These are phyloP conservation scores for Camptogramma bilineatum DNA, from an alignment of 2,888 invertebrate genomes.

Conservation along the genomic window DNA sequence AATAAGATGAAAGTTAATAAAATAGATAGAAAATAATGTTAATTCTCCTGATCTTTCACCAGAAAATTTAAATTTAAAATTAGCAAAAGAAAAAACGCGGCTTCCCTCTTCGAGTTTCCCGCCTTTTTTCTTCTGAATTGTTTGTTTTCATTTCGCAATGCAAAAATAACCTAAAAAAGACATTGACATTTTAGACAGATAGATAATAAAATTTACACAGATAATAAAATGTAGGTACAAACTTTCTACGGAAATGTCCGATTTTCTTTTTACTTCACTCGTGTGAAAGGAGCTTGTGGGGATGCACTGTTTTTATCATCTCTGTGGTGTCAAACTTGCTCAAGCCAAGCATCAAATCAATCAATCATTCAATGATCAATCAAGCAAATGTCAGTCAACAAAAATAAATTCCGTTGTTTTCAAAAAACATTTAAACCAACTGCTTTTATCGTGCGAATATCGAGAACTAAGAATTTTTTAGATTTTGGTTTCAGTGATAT, in stretches of 20 bases:
- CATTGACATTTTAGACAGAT: neutral
- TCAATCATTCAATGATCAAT: no score
- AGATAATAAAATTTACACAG: neutral
- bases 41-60: no score
- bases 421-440: neutral
- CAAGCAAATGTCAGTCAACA: neutral
- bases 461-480: neutral
- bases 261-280: neutral
- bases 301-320: no score
- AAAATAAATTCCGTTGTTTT: neutral
- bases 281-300: neutral
- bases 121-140: neutral
- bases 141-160: slow-evolving; percentile 15
- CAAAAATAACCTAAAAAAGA: slow-evolving; percentile 11
- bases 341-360: neutral
- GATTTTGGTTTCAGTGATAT: neutral
- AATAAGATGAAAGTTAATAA: no score
- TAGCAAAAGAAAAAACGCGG: no score
- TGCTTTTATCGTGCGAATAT: neutral
- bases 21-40: no score
- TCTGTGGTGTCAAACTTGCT: neutral
- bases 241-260: neutral
- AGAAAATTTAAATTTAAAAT: no score
- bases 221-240: neutral
- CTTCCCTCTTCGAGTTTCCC: no score